Base-by-base conservation (phyloP, 2,797 vertebrate species). In the Pachyuromys duprasi region DNA sequence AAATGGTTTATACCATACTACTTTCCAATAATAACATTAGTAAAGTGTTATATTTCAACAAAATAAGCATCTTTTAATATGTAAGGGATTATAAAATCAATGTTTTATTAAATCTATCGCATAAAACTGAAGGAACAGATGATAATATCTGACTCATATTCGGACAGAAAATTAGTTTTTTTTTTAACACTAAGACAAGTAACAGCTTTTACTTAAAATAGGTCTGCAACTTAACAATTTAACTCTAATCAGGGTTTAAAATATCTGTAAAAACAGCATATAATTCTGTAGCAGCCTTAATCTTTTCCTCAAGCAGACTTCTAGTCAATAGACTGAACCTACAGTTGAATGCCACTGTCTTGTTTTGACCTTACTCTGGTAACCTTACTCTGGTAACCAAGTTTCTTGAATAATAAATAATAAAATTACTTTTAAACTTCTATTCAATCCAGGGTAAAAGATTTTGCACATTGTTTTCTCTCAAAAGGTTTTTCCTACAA, bases 41-140 rank as follows among this genome's bases (percentile, higher is more conserved):
- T 24, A 79, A 33, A 70, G 80, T 84, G 92, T 93, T 75, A 92
- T 60, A 76, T 76, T 62, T 93, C 13, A 86, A 89, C 18, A 95
- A 93, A 89, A 82, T 67, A 78, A 94, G 79, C 33, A 94, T 72
- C 63, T 60, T 14, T 96, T 94, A 93, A 93, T 8, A 95, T 33
- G 26, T 42, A 83, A 89, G 33, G 55, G 55, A 62, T 84, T 90
- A 75, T 86, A 93, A 86, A 94, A 76, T 49, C 57, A 80, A 24
- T 62, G 87, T 79, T 90, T 70, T 92, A 67, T n/a, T 63, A 55
- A 20, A 45, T 55, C 39, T 20, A 49, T 28, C 91, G 49, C 9
- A 62, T 90, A 79, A 83, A 84, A 83, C 93, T 93, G 75, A 57
- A 95, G 57, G 33, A 75, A 82, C 1, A 55, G 91, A 84, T 45